These are phyloP conservation scores for Chouioia cunea DNA, from an alignment of 2,888 invertebrate species.

Conservation along the genomic window DNA sequence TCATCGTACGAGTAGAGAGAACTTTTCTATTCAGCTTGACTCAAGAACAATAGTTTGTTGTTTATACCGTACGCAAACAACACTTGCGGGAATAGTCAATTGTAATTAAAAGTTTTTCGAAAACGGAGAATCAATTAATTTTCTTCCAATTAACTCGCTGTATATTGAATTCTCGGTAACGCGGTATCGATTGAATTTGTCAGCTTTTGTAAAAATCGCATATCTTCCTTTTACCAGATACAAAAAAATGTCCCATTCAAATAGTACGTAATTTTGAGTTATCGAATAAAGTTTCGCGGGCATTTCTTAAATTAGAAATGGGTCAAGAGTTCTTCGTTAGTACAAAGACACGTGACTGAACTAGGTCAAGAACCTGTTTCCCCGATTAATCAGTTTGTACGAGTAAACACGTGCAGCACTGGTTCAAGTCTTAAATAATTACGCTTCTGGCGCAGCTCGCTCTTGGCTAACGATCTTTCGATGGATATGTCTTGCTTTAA, in stretches of 20 bases:
- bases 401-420: not conserved
- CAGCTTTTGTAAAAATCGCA: too few species aligned
- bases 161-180: too few species aligned
- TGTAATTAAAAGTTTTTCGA: slow-evolving; percentile 36
- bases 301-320: too few species aligned
- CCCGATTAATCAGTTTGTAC: not conserved
- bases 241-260: too few species aligned
- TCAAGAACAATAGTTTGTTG: not conserved
- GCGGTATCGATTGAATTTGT: too few species aligned
- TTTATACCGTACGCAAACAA: slow-evolving; percentile 11
- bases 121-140: slow-evolving; percentile 17
- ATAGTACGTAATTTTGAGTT: too few species aligned
- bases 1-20: not conserved
- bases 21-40: slow-evolving; percentile 18
- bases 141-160: slow-evolving; percentile 6
- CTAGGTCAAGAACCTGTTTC: slow-evolving; percentile 25
- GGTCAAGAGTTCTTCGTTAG: not conserved
- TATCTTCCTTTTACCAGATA: too few species aligned
- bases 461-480: slow-evolving; percentile 4
- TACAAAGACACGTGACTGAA: not conserved
- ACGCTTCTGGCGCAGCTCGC: not conserved
- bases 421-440: slow-evolving; percentile 1
- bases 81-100: slow-evolving; percentile 15
- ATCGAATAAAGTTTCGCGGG: too few species aligned
- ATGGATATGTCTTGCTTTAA: not conserved